Evolutionary conservation across 2,888 invertebrate genomes (phyloP).

Genomic region (Crossocerus cetratus): DNA sequence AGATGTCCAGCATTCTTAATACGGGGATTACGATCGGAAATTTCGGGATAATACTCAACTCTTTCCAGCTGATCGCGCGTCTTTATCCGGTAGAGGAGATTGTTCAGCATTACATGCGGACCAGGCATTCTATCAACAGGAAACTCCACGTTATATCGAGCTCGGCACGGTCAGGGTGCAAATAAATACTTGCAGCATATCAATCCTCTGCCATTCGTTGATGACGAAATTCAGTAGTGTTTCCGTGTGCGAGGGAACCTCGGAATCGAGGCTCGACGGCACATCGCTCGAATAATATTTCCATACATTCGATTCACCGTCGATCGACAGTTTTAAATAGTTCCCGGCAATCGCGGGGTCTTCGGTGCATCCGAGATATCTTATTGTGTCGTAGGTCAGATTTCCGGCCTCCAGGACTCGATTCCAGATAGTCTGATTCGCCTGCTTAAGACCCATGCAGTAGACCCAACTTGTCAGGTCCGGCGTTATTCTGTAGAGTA

Average conservation of each 20-base stretch:
- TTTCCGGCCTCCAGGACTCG: slow-evolving; percentile 17
- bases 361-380: not conserved
- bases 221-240: not conserved
- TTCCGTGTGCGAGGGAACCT: not conserved
- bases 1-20: no score
- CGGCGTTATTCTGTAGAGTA: slow-evolving; percentile 14
- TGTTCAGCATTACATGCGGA: not conserved
- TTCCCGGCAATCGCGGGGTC: not conserved
- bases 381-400: not conserved
- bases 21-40: not conserved
- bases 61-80: slow-evolving; percentile 21
- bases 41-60: slow-evolving; percentile 11
- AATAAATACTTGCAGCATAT: not conserved
- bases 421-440: slow-evolving; percentile 52
- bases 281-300: not conserved
- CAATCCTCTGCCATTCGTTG: not conserved
- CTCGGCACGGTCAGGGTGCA: no score
- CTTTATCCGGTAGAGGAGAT: slow-evolving; percentile 1
- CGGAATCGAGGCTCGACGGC: not conserved
- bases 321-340: not conserved
- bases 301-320: not conserved
- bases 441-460: slow-evolving; percentile 76
- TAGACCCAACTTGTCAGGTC: slow-evolving; percentile 66
- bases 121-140: not conserved
- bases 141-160: not conserved